phyloP scores from a whole-genome alignment of 1,140 invertebrate genomes.

The Cydia fagiglandana region DNA sequence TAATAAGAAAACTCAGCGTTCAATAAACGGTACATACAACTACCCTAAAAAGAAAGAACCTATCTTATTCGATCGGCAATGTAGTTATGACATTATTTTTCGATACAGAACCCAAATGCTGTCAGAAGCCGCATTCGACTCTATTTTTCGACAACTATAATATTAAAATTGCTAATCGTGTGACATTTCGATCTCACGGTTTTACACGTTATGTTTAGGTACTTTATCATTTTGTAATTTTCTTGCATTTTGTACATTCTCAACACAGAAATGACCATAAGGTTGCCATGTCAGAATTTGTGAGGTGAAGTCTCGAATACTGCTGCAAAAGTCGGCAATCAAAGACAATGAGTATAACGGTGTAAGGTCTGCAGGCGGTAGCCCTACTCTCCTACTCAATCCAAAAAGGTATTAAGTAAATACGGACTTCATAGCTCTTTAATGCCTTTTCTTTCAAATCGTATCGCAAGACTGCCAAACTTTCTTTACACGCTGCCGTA shows the following conservation, averaged over 20 bases:
- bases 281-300: neutral
- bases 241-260: too few relatives aligned
- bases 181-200: neutral
- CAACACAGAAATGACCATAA: slow-evolving; percentile 26
- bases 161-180: neutral
- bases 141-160: neutral
- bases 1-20: slow-evolving; percentile 60
- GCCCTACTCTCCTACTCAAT: neutral
- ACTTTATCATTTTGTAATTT: too few relatives aligned
- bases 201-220: too few relatives aligned
- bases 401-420: neutral
- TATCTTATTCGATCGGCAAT: neutral
- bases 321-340: slow-evolving; percentile 56
- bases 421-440: neutral
- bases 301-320: neutral
- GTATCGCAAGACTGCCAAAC: neutral
- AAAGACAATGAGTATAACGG: slow-evolving; percentile 74
- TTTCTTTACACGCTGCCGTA: neutral
- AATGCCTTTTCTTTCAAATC: neutral
- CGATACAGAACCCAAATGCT: neutral
- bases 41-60: neutral
- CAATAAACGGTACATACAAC: slow-evolving; percentile 69
- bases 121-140: neutral
- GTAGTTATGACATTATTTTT: neutral
- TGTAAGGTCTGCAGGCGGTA: slow-evolving; percentile 44